phyloP scores from a whole-genome alignment of 2,888 invertebrate genomes.

The Rapana venosa region DNA sequence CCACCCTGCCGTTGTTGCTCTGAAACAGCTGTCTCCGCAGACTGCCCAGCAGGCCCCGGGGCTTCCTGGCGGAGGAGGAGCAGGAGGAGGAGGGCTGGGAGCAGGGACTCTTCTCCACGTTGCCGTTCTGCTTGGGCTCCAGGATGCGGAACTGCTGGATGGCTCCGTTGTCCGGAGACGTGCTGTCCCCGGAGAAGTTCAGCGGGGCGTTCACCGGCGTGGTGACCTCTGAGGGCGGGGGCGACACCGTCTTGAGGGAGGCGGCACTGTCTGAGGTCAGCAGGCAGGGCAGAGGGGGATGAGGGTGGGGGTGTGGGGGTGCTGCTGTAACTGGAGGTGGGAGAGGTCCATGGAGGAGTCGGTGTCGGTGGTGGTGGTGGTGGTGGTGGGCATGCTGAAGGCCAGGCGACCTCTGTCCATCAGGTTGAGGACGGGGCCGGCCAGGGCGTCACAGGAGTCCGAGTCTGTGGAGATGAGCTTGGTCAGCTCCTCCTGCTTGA shows the following conservation, averaged over 20 bases:
- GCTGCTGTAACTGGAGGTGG: constrained; percentile 23
- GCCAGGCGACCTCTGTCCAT: constrained; percentile 33
- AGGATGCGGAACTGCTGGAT: constrained; percentile 53
- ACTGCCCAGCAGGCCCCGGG: constrained; percentile 39
- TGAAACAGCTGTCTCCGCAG: constrained; percentile 44
- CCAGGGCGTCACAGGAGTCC: constrained; percentile 52
- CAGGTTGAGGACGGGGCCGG: constrained; percentile 28
- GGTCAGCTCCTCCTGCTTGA: constrained; percentile 55
- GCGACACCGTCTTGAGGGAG: not conserved
- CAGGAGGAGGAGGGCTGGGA: not conserved
- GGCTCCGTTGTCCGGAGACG: constrained; percentile 49
- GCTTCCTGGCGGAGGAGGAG: constrained; percentile 5
- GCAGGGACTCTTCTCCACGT: constrained; percentile 19
- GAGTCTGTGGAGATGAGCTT: constrained; percentile 62
- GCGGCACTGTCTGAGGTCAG: constrained; percentile 18
- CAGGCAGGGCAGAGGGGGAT: not conserved
- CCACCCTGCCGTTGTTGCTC: constrained; percentile 19
- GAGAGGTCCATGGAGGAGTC: constrained; percentile 51
- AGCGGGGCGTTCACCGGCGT: not conserved
- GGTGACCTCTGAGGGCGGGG: constrained; percentile 15
- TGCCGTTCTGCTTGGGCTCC: constrained; percentile 54
- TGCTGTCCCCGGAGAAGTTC: no score
- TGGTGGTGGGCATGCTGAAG: constrained; percentile 38
- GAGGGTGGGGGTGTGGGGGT: constrained; percentile 29
- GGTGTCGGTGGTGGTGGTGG: constrained; percentile 49